A percentile compares a stretch with the other conserved stretches of the same genome.
These are phyloP conservation scores for Nomada lathburiana DNA, from an alignment of 2,888 invertebrate species.

Conservation along the genomic window DNA sequence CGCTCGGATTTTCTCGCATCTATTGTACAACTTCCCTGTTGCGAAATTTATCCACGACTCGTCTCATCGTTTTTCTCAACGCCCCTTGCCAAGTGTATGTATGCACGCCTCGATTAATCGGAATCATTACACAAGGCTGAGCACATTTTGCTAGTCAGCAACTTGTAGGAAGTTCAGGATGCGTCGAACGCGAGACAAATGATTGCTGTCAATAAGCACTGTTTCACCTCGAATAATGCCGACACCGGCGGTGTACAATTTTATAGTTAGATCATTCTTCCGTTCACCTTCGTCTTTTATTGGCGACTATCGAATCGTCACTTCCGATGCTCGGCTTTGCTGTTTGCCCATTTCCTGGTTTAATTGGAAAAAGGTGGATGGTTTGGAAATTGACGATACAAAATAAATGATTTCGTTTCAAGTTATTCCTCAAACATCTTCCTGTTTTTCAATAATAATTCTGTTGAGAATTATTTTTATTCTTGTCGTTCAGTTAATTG, in stretches of 20 bases:
- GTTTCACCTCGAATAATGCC: constrained; percentile 53
- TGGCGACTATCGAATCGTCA: constrained; percentile 36
- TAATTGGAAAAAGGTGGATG: too few relatives aligned
- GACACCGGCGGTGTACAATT: constrained; percentile 62
- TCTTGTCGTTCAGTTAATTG: too few relatives aligned
- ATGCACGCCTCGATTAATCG: not conserved
- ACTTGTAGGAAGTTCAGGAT: constrained; percentile 25
- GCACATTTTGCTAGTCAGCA: not conserved
- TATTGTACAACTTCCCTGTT: constrained; percentile 9
- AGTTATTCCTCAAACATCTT: too few relatives aligned
- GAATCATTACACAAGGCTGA: not conserved
- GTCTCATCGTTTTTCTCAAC: not conserved
- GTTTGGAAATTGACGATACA: too few relatives aligned
- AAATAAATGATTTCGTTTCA: too few relatives aligned
- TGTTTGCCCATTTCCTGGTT: not conserved
- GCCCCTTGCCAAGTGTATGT: not conserved
- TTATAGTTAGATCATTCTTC: constrained; percentile 78
- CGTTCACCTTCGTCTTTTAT: constrained; percentile 76
- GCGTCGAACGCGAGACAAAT: constrained; percentile 11
- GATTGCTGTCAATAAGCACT: constrained; percentile 54
- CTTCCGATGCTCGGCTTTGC: constrained; percentile 16
- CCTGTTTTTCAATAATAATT: too few relatives aligned
- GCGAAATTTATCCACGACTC: constrained; percentile 1
- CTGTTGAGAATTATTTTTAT: too few relatives aligned
- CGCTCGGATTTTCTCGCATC: constrained; percentile 20